Base-by-base conservation (phyloP, 1,140 invertebrate genomes). In the Ectropis grisescens region DNA sequence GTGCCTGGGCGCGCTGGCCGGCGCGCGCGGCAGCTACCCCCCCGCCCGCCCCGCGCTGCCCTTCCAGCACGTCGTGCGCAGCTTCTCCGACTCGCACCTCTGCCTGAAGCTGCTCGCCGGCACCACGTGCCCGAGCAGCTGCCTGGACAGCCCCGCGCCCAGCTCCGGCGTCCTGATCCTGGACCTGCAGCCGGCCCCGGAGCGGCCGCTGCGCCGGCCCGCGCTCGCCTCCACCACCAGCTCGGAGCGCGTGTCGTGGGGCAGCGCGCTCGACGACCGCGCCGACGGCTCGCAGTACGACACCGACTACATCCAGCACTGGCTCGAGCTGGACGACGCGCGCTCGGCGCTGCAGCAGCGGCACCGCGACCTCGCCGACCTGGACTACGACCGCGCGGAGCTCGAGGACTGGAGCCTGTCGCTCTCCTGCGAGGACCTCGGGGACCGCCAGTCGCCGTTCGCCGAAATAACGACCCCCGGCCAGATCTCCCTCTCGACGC, bases 321-420 rank as follows among this genome's bases (percentile, higher is more conserved):
- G 90, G 90, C 66, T 91, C 15, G 83, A 87, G 56, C 65, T 91
- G 45, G 90, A 91, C 56, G 89, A 91, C 40, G 87, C 88, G 0
- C 76, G 88, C 47, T 88, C 87, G 37, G 85, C 86, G 1, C 48
- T 87, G 13, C 85, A 87, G 45, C 88, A 89, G 51, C 86, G 90
- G 44, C 88, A 90, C 50, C 78, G 88, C 42, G 88, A 89, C 57
- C 62, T 89, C 29, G 79, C 89, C 19, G 89, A 90, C 55, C 75
- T 90, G 44, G 89, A 91, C 58, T 91, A 91, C 52, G 90, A 91
- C 58, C 84, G 87, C 45, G 86, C 90, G 2, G 91, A 92, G 68
- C 66, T 92, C 32, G 90, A 92, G 76, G 90, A 92, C 58, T 92
- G 91, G 91, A 91, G 88, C 58, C 85, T 92, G 62, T 88, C 88